Base-by-base conservation (phyloP, 2,113 vertebrate genomes). In the Parotia lawesii region DNA sequence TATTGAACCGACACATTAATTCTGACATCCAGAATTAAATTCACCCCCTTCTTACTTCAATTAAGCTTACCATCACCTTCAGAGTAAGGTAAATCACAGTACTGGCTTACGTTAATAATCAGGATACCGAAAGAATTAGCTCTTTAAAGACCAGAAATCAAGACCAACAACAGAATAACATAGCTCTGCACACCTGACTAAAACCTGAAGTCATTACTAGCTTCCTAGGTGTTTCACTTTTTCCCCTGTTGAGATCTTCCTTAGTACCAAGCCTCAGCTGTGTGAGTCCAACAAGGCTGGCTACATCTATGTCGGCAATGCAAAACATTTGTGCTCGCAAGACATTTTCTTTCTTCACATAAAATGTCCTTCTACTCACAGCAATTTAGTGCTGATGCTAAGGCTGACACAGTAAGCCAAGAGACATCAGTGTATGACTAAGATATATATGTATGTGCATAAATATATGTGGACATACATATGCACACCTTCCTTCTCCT, bases 211-310 rank as follows among this genome's bases (percentile, higher is more conserved):
- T 69, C 8, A 18, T 15, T 54, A 58, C 25, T 28, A 57, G 28
- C 37, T 72, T 65, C 28, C n/a, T 20, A 61, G 4, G n/a, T 54
- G 18, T 16, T 69, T 28, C 22, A 37, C 21, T 3, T 70, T 42
- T 44, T 38, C 48, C 61, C 38, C 35, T 28, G 4, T 5, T 57
- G 42, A 86, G 22, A 37, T 79, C 29, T 74, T 33, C 54, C 21
- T 33, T 1, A 50, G 42, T 7, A 61, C 24, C 20, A 72, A 42
- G 33, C 62, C 60, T 80, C 65, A 89, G 6, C 3, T 35, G 19
- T 13, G 21, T 0, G 0, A 90, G 9, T 56, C 28, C 69, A 94
- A 2, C 0, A 0, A 4, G 70, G 16, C 21, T 62, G 38, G 28
- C 33, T 84, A 42, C 35, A 50, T 20, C 51, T 64, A 22, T 1